These are phyloP conservation scores for Calyptommatus sinebrachiatus DNA, from an alignment of 2,113 vertebrate species.

Conservation along the genomic window DNA sequence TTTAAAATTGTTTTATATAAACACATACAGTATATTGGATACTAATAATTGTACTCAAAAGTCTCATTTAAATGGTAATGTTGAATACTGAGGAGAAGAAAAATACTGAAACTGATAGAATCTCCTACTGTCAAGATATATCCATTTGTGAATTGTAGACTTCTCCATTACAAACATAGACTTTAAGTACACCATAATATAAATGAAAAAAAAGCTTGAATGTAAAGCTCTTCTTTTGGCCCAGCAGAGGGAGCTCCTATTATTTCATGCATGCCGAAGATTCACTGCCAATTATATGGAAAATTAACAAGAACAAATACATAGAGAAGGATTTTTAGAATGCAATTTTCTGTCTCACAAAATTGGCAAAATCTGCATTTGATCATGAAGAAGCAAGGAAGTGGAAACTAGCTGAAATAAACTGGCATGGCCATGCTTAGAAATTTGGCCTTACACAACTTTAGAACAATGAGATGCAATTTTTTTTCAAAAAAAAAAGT, in stretches of 20 bases:
- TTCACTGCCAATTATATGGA: background rate
- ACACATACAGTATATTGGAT: background rate
- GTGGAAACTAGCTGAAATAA: constrained; percentile 29
- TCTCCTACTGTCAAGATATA: background rate
- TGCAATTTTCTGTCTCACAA: background rate
- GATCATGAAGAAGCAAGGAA: background rate
- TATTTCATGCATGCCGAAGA: constrained; percentile 48
- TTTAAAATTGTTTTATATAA: background rate
- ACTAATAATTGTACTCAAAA: background rate
- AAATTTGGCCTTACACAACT: background rate
- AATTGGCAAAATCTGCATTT: background rate
- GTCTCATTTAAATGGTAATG: background rate
- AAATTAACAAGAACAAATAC: constrained; percentile 13
- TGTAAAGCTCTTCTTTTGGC: constrained; percentile 45
- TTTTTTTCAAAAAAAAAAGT: fast-evolving
- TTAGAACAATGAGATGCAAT: background rate
- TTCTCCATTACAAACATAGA: background rate
- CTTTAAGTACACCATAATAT: background rate
- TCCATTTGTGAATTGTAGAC: background rate
- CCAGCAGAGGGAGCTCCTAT: constrained; percentile 66
- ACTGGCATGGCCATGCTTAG: constrained; percentile 24
- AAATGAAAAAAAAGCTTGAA: background rate
- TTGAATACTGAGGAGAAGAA: background rate
- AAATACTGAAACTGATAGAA: background rate
- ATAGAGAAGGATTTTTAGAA: background rate